Conservation (phyloP, 2,113 vertebrate species). For the Elephas maximus region DNA sequence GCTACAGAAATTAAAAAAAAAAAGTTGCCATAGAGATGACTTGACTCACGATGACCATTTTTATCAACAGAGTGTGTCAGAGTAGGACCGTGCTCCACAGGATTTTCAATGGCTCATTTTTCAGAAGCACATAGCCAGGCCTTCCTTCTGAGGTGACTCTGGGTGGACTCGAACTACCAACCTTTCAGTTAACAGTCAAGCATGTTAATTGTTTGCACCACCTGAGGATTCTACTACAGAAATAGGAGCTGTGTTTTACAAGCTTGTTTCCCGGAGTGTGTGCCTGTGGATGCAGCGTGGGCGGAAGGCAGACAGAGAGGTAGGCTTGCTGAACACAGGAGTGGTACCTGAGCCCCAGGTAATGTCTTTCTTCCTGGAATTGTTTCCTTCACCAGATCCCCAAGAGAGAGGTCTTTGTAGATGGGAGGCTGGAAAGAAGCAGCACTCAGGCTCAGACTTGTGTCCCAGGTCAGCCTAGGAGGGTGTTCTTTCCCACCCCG, state of each 20-base stretch:
- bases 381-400: slow-evolving; percentile 89
- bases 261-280: not conserved
- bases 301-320: not conserved
- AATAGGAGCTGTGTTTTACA: too few species aligned
- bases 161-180: not conserved
- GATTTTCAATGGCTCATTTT: too few species aligned
- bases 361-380: slow-evolving; percentile 74
- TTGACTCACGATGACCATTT: too few species aligned
- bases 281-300: rapidly evolving
- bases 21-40: too few species aligned
- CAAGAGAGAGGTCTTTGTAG: slow-evolving; percentile 79
- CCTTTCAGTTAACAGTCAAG: not conserved
- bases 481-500: not conserved
- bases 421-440: slow-evolving; percentile 75
- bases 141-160: too few species aligned
- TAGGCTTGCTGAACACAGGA: not conserved
- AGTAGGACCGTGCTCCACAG: too few species aligned
- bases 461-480: not conserved
- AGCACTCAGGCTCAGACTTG: not conserved
- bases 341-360: slow-evolving; percentile 77
- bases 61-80: too few species aligned
- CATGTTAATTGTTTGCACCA: not conserved
- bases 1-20: not conserved
- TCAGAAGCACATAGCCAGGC: too few species aligned
- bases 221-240: not conserved